Evolutionary conservation across 2,888 invertebrate species (phyloP).

Genomic region (Chrysotoxum bicinctum): DNA sequence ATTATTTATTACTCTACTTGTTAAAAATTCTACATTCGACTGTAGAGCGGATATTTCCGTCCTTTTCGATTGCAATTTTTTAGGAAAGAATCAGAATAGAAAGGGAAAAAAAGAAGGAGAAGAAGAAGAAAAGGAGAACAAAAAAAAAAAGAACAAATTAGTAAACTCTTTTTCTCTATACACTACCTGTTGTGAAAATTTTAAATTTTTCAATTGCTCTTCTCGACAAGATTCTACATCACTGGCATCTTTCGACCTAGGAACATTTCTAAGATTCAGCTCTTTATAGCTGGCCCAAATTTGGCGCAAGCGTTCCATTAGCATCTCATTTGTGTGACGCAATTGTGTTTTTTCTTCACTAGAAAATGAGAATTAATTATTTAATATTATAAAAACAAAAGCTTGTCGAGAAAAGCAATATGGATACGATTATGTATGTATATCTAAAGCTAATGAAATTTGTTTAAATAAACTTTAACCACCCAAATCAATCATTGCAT

Average conservation of each 20-base stretch:
- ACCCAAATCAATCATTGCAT: slow-evolving; percentile 41
- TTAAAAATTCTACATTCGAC: slow-evolving; percentile 82
- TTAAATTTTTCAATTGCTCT: slow-evolving; percentile 76
- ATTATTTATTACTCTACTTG: slow-evolving; percentile 80
- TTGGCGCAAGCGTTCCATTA: slow-evolving; percentile 80
- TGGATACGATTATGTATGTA: background rate
- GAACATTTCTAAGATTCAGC: slow-evolving; percentile 64
- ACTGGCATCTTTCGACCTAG: slow-evolving; percentile 44
- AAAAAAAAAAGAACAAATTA: slow-evolving; percentile 72
- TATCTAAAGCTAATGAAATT: background rate
- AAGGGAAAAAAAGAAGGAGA: slow-evolving; percentile 45
- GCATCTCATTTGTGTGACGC: slow-evolving; percentile 80
- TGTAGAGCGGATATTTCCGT: slow-evolving; percentile 82
- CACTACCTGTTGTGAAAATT: slow-evolving; percentile 70
- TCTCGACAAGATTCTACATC: slow-evolving; percentile 74
- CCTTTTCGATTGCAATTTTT: slow-evolving; percentile 74
- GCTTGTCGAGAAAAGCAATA: slow-evolving; percentile 58
- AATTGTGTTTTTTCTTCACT: slow-evolving; percentile 79
- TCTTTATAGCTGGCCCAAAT: slow-evolving; percentile 81
- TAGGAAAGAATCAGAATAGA: slow-evolving; percentile 16
- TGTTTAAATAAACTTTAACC: slow-evolving; percentile 38
- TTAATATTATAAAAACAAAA: background rate
- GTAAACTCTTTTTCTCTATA: slow-evolving; percentile 69
- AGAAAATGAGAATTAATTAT: slow-evolving; percentile 1
- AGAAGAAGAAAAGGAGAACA: slow-evolving; percentile 65